Percentiles rank a stretch among this genome's conserved stretches.
These are phyloP conservation scores for Ceyx cyanopectus DNA, from an alignment of 2,113 vertebrate genomes.

Conservation along the genomic window DNA sequence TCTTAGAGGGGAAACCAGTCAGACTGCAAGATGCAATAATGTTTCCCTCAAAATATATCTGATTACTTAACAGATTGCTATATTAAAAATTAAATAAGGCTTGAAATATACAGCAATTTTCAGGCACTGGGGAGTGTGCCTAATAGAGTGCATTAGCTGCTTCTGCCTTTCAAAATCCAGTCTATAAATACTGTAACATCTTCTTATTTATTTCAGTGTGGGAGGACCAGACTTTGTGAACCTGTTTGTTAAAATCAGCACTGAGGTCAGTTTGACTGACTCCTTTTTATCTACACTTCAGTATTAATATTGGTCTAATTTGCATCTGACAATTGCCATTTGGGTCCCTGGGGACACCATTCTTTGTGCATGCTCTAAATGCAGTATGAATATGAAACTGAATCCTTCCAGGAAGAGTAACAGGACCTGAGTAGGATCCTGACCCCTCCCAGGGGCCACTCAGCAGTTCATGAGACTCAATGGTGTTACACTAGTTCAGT, in stretches of 20 bases:
- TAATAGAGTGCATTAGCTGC: slow-evolving; percentile 60
- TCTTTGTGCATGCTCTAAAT: background rate
- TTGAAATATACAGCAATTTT: slow-evolving; percentile 65
- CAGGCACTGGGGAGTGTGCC: slow-evolving; percentile 23
- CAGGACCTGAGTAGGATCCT: background rate
- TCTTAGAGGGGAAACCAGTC: slow-evolving; percentile 41
- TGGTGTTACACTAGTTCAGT: background rate
- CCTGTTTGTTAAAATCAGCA: slow-evolving; percentile 21
- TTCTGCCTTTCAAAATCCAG: slow-evolving; percentile 44
- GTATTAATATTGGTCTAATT: background rate
- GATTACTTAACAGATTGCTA: slow-evolving; percentile 10
- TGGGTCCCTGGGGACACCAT: background rate
- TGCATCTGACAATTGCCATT: background rate
- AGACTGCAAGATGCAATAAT: slow-evolving; percentile 21
- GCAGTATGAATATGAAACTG: background rate
- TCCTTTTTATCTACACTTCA: background rate
- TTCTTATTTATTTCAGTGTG: slow-evolving; percentile 42
- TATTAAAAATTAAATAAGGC: slow-evolving; percentile 71
- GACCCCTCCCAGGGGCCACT: background rate
- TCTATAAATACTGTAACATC: slow-evolving; percentile 53
- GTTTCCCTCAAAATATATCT: slow-evolving; percentile 40
- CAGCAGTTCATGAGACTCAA: background rate
- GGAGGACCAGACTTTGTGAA: slow-evolving; percentile 9
- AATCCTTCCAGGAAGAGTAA: background rate
- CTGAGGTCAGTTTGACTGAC: background rate